phyloP scores from a whole-genome alignment of 2,888 invertebrate species.

The Noctua comes region DNA sequence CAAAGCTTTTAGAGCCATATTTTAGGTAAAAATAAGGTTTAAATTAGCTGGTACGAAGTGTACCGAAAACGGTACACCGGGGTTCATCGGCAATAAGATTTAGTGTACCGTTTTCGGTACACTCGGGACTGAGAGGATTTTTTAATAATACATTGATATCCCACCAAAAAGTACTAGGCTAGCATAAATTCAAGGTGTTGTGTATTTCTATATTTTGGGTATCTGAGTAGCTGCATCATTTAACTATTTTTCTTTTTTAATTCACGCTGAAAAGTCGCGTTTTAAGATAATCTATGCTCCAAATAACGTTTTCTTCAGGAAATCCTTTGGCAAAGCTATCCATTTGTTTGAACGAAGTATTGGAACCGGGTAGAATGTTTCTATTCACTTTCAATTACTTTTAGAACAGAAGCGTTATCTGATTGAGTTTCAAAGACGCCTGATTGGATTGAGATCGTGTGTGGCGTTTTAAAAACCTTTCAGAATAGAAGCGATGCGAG shows the following conservation, averaged over 20 bases:
- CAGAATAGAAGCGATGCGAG: not conserved
- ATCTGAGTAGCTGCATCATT: not conserved
- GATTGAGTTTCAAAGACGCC: conserved; percentile 36
- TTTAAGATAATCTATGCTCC: not conserved
- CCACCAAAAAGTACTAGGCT: too few relatives aligned
- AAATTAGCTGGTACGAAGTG: too few relatives aligned
- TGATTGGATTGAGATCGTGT: conserved; percentile 37
- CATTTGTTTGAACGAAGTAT: conserved; percentile 17
- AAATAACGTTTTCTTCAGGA: conserved; percentile 3
- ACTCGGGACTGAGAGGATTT: too few relatives aligned
- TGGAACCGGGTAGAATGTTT: not conserved
- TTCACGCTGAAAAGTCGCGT: not conserved
- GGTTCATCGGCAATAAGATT: too few relatives aligned
- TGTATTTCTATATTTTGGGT: too few relatives aligned
- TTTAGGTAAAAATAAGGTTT: too few relatives aligned
- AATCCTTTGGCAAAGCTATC: conserved; percentile 9
- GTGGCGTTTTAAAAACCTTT: conserved; percentile 16
- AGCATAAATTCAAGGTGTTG: too few relatives aligned
- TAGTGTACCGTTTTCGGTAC: too few relatives aligned
- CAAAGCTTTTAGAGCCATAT: too few relatives aligned
- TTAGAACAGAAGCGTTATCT: conserved; percentile 29
- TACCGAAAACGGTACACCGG: too few relatives aligned
- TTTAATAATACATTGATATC: too few relatives aligned
- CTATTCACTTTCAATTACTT: conserved; percentile 46
- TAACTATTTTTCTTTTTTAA: not conserved